phyloP scores from a whole-genome alignment of 2,113 vertebrate species.

The Rhinoderma darwinii region DNA sequence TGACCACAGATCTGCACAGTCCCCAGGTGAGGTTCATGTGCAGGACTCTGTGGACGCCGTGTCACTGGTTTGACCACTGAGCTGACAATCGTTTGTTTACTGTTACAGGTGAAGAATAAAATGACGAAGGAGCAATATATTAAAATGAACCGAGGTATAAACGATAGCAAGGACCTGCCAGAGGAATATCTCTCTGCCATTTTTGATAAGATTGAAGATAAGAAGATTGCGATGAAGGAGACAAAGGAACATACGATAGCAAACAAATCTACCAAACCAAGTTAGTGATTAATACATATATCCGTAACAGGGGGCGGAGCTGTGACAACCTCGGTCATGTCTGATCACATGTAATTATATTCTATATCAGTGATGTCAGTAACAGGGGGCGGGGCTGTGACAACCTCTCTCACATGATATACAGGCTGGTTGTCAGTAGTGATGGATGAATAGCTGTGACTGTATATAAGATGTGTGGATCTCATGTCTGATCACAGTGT shows the following conservation, averaged over 20 bases:
- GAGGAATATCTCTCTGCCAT: slow-evolving; percentile 95
- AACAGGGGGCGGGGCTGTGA: no score
- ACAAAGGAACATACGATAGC: slow-evolving; percentile 92
- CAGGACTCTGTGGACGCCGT: slow-evolving; percentile 55
- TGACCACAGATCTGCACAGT: slow-evolving; percentile 97
- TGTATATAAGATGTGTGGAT: no score
- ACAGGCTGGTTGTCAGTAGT: no score
- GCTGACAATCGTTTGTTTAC: slow-evolving; percentile 21
- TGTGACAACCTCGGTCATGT: no score
- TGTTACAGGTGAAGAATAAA: slow-evolving; percentile 93
- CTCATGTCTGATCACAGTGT: no score
- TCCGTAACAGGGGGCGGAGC: no score
- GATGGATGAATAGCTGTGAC: no score
- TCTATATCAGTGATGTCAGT: no score
- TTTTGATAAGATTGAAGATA: slow-evolving; percentile 95
- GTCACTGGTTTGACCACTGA: slow-evolving; percentile 80
- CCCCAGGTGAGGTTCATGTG: slow-evolving; percentile 84
- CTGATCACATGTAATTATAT: no score
- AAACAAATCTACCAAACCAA: slow-evolving; percentile 90
- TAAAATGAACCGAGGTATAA: slow-evolving; percentile 98
- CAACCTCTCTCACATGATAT: no score
- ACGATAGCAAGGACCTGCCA: slow-evolving; percentile 96
- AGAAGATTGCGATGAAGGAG: slow-evolving; percentile 97
- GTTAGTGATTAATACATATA: slow-evolving; percentile 74
- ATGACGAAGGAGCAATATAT: slow-evolving; percentile 99